A percentile compares a stretch with the other conserved stretches of the same genome.
Evolutionary conservation across 2,113 vertebrate genomes (phyloP).

Genomic region (Oxyruncus cristatus): DNA sequence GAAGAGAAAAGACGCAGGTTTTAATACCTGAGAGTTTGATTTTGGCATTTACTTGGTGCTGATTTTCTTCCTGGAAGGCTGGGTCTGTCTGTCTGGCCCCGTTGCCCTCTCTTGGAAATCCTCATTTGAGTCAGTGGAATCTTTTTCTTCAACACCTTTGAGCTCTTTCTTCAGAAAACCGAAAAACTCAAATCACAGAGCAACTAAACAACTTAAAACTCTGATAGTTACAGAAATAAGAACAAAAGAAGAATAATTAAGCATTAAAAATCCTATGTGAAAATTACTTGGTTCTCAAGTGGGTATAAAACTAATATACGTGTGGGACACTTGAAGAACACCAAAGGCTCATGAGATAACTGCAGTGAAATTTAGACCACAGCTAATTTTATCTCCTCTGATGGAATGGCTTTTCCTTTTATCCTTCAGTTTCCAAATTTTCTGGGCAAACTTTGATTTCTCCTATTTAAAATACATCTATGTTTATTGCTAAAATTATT

Average conservation of each 20-base stretch:
- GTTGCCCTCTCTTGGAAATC: neutral
- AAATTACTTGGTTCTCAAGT: constrained; percentile 58
- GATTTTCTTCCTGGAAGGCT: neutral
- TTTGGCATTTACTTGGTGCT: neutral
- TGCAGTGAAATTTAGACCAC: constrained; percentile 45
- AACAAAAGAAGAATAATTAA: constrained; percentile 66
- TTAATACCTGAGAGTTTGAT: neutral
- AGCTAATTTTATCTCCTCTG: constrained; percentile 59
- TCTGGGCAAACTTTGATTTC: neutral
- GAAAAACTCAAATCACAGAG: neutral
- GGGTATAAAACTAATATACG: constrained; percentile 59
- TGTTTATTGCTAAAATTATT: neutral
- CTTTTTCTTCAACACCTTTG: neutral
- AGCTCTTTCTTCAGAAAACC: neutral
- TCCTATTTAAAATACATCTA: neutral
- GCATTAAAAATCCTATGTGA: constrained; percentile 66
- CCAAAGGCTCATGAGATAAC: constrained; percentile 57
- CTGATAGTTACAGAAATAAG: neutral
- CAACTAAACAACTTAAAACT: constrained; percentile 48
- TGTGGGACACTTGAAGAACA: constrained; percentile 59
- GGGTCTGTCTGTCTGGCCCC: fast-evolving
- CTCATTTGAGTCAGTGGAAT: neutral
- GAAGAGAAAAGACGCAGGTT: neutral
- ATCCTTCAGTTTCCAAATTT: neutral
- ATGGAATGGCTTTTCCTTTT: constrained; percentile 13